These are phyloP conservation scores for Acleris laterana DNA, from an alignment of 2,888 invertebrate species.

Conservation along the genomic window DNA sequence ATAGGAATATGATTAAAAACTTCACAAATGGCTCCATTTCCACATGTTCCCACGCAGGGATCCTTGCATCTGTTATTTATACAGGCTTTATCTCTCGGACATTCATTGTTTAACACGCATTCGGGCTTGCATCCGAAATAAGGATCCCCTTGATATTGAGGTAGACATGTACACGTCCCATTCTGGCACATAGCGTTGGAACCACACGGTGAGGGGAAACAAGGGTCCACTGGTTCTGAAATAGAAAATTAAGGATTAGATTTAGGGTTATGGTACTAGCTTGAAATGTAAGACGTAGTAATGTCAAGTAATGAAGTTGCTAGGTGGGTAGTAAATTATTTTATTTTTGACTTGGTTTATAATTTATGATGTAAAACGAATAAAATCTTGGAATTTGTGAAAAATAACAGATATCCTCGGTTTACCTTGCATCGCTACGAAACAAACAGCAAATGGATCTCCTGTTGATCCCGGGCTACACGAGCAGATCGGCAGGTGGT, in stretches of 20 bases:
- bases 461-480: constrained; percentile 88
- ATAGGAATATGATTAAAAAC: constrained; percentile 88
- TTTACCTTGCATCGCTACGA: constrained; percentile 41
- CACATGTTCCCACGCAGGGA: constrained; percentile 90
- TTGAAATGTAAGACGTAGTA: not conserved
- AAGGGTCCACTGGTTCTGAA: constrained; percentile 80
- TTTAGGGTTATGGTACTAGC: not conserved
- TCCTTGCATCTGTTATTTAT: constrained; percentile 89
- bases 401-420: not conserved
- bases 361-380: too few species aligned
- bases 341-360: not conserved
- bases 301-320: not conserved
- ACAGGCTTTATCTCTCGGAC: constrained; percentile 88
- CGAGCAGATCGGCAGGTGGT: constrained; percentile 88
- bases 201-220: constrained; percentile 89
- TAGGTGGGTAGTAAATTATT: not conserved
- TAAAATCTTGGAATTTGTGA: too few species aligned
- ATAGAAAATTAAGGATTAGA: constrained; percentile 29
- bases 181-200: constrained; percentile 86
- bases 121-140: constrained; percentile 90
- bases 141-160: constrained; percentile 90
- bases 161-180: constrained; percentile 88
- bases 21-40: constrained; percentile 82
- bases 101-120: constrained; percentile 90
- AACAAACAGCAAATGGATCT: constrained; percentile 87